A percentile compares a stretch with the other conserved stretches of the same genome.
These are phyloP conservation scores for Diphyllodes magnificus DNA, from an alignment of 2,113 vertebrate species.

Conservation along the genomic window DNA sequence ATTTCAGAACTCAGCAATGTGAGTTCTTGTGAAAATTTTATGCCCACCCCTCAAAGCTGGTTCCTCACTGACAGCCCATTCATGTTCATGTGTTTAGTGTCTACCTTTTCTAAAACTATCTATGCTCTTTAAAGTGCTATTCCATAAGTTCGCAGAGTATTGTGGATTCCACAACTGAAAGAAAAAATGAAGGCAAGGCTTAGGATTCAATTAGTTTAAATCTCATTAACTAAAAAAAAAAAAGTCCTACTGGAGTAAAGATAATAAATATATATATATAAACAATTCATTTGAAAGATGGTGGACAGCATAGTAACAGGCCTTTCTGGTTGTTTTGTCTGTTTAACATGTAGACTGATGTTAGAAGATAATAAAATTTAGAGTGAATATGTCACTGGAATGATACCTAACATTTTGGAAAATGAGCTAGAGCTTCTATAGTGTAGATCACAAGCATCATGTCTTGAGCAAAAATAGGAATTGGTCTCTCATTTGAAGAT, in stretches of 20 bases:
- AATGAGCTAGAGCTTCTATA: background rate
- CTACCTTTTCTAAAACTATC: background rate
- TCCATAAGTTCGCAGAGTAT: background rate
- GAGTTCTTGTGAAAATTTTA: background rate
- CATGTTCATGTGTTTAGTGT: background rate
- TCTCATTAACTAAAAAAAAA: background rate
- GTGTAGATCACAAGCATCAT: background rate
- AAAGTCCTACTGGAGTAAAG: background rate
- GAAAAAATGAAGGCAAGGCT: background rate
- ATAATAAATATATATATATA: background rate
- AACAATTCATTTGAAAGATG: background rate
- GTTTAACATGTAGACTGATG: background rate
- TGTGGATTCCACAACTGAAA: background rate
- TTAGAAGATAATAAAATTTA: background rate
- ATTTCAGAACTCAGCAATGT: background rate
- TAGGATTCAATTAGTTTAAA: background rate
- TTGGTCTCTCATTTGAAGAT: background rate
- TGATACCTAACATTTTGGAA: background rate
- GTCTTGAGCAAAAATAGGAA: background rate
- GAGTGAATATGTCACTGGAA: background rate
- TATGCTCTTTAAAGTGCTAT: background rate
- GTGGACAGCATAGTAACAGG: background rate
- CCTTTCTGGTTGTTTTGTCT: background rate
- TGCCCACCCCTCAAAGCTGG: background rate
- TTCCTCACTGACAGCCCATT: background rate